Base-by-base conservation (phyloP, 2,797 vertebrate genomes). In the Loriculus beryllinus region DNA sequence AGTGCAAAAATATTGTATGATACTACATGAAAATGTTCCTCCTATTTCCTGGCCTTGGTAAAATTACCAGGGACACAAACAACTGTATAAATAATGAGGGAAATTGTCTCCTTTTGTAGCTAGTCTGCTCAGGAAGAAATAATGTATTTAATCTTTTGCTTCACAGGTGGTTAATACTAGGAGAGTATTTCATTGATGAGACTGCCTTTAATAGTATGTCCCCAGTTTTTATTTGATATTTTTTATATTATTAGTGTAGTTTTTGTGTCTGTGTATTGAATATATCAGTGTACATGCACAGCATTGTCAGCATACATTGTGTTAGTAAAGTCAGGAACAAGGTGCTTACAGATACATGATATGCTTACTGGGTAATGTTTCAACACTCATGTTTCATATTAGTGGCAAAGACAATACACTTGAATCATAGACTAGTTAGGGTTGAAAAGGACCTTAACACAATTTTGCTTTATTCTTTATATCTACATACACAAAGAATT, bases 121-220 rank as follows among this genome's bases (percentile, higher is more conserved):
- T 62, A 68, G 12, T 33, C 29, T 85, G 40, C 62, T 93, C 49
- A 81, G 39, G 57, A 76, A 67, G 74, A 88, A 86, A 56, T 59
- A 88, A 77, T 79, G 40, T 56, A 65, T 95, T 86, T 95, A 78
- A 86, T 77, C 52, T 89, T 71, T 86, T 84, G 12, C 82, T 78
- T 93, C 64, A 90, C 56, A 70, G 87, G 69, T 82, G 68, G 77
- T 23, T 71, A 51, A 89, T 54, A 35, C 45, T 33, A 14, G 29
- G 39, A 85, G 2, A 33, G 14, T 68, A 80, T 74, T 87, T 95
- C 69, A 68, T 35, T 83, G 65, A 74, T 43, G 16, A 78, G 42
- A 40, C 8, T 93, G 57, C 25, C 22, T 82, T 77, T 89, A 71
- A 48, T 20, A 82, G 19, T 26, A 17, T 7, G 28, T 56, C 13